Evolutionary conservation across 2,888 invertebrate species (phyloP).

Genomic region (Diarsia brunnea): DNA sequence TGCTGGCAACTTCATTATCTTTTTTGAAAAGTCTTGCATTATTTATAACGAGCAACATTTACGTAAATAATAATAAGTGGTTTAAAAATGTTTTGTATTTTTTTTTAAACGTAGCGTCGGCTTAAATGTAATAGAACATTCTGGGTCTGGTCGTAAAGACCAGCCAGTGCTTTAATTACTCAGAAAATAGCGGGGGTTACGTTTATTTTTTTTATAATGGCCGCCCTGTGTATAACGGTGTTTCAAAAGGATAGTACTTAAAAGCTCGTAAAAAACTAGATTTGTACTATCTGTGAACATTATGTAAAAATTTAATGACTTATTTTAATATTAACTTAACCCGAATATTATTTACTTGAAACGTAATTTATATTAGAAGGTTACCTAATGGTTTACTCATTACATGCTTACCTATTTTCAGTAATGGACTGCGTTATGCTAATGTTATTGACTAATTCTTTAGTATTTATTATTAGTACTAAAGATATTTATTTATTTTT

Average conservation of each 20-base stretch:
- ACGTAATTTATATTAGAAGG: background rate
- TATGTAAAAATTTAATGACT: background rate
- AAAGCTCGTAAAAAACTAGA: conserved; percentile 37
- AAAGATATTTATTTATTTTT: background rate
- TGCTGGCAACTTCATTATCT: conserved; percentile 47
- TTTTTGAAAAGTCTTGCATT: conserved; percentile 56
- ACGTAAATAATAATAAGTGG: conserved; percentile 70
- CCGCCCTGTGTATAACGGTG: conserved; percentile 34
- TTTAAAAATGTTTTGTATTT: conserved; percentile 65
- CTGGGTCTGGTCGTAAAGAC: conserved; percentile 71
- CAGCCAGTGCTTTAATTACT: conserved; percentile 78
- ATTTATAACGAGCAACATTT: conserved; percentile 73
- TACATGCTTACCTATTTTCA: background rate
- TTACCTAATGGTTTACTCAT: background rate
- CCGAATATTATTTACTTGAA: background rate
- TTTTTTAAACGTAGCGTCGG: conserved; percentile 58
- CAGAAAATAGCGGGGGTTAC: conserved; percentile 70
- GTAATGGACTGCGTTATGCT: background rate
- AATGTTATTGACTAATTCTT: background rate
- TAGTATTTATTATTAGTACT: background rate
- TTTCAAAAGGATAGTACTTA: conserved; percentile 28
- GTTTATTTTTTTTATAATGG: conserved; percentile 65
- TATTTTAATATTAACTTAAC: background rate
- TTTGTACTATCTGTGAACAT: conserved; percentile 30
- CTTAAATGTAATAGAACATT: conserved; percentile 70